Evolutionary conservation across 2,797 vertebrate species (phyloP), one percentile per base, ranked within the genome.

Genomic region (Hemibagrus guttatus): DNA sequence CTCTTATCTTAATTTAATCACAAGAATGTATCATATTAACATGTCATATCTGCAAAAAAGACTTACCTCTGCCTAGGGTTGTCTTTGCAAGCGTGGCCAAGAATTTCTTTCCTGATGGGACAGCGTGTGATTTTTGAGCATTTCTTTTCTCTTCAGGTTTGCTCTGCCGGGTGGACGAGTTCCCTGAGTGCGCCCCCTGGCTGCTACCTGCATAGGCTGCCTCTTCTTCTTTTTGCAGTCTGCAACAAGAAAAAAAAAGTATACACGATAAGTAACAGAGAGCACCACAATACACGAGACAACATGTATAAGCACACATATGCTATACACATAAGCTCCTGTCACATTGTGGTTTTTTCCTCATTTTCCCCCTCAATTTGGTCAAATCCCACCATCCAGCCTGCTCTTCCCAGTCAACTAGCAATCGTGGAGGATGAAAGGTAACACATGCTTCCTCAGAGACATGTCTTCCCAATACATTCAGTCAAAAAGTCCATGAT

Each of bases 141-240:
- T 96, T 97, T 91, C 98, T 99, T 94, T 97, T 98, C 91, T 98
- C 98, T 90, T 98, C 98, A 89, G 97, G 97, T 90, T 97, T 99
- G 83, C 95, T 96, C 85, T 97, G 97, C 23, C 96, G 95, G 72
- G 97, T 92, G 0, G 96, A 94, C 35, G 92, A 59, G 9, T 96
- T 93, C 2, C 96, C 96, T 19, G 96, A 93, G 21, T 95, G 96
- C 31, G 92, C 92, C 74, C 91, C 96, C 91, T 97, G 97, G 19
- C 97, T 95, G 83, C 95, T 97, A 89, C 95, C 97, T 87, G 97
- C 96, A 82, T 97, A 98, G 0, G 97, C 97, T 85, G 96, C 97
- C 46, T 99, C 96, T 90, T 99, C 98, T 89, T 99, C 98, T 87
- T 94, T 96, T 89, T 99, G 98, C 39, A 99, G 93, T 89, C 98